Base-by-base conservation (phyloP, 2,797 vertebrate genomes). In the Carapus acus region DNA sequence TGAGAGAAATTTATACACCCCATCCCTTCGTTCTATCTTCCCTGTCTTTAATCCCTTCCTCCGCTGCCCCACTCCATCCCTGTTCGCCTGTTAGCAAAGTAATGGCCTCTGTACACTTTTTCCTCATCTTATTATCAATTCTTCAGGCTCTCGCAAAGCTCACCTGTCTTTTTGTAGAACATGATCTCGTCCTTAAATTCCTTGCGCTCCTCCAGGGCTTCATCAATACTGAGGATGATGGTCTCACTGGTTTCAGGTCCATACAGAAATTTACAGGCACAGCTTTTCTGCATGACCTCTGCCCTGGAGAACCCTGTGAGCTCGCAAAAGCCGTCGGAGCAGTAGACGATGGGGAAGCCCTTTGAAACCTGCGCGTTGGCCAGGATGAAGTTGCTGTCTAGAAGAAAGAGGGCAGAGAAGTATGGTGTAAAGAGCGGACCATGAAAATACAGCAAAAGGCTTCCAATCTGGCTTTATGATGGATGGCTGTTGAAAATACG, bases 261-360 rank as follows among this genome's bases (percentile, higher is more conserved):
- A 37, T 92, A 93, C 47, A 98, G 88, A 83, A 98, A 98, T 81
- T 93, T 92, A 77, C 96, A 98, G 63, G 93, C 91, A 58, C 96
- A 98, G 76, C 93, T 95, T 85, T 96, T 96, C 87, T 98, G 96
- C 96, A 98, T 98, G 83, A 98, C 94, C 87, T 98, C 96, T 0
- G 91, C 91, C 49, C 96, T 86, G 52, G 92, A 91, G 80, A 92
- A 98, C 49, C 96, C 93, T 21, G 93, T 92, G 58, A 98, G 93
- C 72, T 98, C 96, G 23, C 96, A 98, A 89, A 98, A 98, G 83
- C 95, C 95, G 93, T 98, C 96, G 0, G 96, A 98, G 84, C 96
- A 98, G 85, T 98, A 98, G 79, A 98, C 96, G 48, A 98, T 98
- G 43, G 96, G 96, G 76, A 94, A 98, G 58, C 93, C 96, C 70